Percentiles rank a stretch among this genome's conserved stretches.
These are phyloP conservation scores for Gryllus bimaculatus DNA, from an alignment of 1,140 invertebrate species.

Conservation along the genomic window DNA sequence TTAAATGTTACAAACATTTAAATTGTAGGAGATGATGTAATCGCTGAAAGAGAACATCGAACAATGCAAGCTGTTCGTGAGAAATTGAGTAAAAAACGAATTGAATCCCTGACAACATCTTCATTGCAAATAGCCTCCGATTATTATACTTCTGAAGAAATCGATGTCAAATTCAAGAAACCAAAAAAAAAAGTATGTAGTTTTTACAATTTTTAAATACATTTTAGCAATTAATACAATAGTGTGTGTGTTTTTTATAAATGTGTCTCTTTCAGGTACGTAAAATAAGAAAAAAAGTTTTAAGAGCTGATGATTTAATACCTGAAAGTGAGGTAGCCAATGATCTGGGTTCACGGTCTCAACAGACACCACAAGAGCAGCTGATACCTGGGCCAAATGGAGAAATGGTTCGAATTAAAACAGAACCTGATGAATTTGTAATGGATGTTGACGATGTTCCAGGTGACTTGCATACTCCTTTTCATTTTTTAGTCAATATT, in stretches of 20 bases:
- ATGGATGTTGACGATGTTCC: conserved; percentile 36
- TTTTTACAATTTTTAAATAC: conserved; percentile 18
- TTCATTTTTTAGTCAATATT: no score
- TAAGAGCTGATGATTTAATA: conserved; percentile 24
- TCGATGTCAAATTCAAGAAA: conserved; percentile 84
- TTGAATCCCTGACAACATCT: conserved; percentile 60
- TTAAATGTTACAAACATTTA: conserved; percentile 10
- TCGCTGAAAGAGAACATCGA: conserved; percentile 37
- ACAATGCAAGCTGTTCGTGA: conserved; percentile 33
- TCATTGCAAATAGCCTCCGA: conserved; percentile 70
- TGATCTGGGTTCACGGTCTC: conserved; percentile 15
- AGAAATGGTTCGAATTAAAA: conserved; percentile 7
- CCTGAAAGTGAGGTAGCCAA: neutral
- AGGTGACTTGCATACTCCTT: conserved; percentile 29
- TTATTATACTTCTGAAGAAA: conserved; percentile 77
- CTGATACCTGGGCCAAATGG: neutral
- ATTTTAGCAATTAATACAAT: neutral
- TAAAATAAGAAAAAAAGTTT: conserved; percentile 22
- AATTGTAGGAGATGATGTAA: conserved; percentile 36
- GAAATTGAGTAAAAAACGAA: conserved; percentile 49
- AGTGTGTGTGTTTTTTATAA: neutral
- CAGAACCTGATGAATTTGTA: neutral
- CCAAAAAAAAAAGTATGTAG: conserved; percentile 74
- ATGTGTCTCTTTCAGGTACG: conserved; percentile 15
- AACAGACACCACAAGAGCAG: neutral